phyloP scores from a whole-genome alignment of 2,797 vertebrate species.

The Neostethus bicornis region DNA sequence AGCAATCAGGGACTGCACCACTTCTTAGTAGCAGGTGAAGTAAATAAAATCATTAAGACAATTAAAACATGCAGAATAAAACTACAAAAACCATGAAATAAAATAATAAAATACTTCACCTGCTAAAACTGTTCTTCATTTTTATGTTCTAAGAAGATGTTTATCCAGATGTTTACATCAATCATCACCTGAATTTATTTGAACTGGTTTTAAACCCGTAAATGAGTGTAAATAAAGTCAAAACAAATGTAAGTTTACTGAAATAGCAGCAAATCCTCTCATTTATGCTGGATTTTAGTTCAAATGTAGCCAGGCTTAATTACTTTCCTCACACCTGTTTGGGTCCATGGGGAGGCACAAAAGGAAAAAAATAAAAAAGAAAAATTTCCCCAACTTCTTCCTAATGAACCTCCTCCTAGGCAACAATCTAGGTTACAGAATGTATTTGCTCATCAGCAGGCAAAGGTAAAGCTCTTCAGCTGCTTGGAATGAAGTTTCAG shows the following conservation, averaged over 20 bases:
- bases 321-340: slow-evolving; percentile 69
- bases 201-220: not conserved
- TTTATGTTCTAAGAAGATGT: not conserved
- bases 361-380: slow-evolving; percentile 40
- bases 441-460: slow-evolving; percentile 50
- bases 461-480: slow-evolving; percentile 19
- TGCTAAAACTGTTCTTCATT: no score
- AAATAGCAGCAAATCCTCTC: slow-evolving; percentile 42
- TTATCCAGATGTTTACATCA: not conserved
- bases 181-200: not conserved
- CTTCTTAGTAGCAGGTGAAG: no score
- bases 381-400: no score
- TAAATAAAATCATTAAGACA: no score
- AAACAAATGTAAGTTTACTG: slow-evolving; percentile 53
- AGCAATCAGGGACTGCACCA: no score
- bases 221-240: slow-evolving; percentile 4
- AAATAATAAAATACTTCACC: no score
- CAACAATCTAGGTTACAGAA: slow-evolving; percentile 61
- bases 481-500: slow-evolving; percentile 27
- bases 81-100: no score
- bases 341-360: slow-evolving; percentile 59
- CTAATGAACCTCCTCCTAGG: slow-evolving; percentile 67
- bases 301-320: slow-evolving; percentile 60
- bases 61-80: no score
- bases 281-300: slow-evolving; percentile 32